These are phyloP conservation scores for Hypomesus transpacificus DNA, from an alignment of 2,113 vertebrate species.

Conservation along the genomic window DNA sequence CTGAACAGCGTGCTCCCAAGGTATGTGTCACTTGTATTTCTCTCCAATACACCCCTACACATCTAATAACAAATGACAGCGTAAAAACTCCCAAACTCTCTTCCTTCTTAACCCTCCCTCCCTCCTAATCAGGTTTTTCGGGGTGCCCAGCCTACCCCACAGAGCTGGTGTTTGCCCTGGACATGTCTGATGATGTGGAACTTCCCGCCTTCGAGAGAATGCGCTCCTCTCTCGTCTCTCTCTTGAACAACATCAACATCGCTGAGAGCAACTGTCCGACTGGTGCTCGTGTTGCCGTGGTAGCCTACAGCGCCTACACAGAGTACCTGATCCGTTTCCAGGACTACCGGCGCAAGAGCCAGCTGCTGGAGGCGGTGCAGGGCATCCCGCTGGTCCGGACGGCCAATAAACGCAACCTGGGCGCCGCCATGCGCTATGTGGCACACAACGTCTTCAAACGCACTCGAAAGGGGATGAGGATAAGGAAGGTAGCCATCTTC, in stretches of 20 bases:
- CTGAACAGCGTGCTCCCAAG: conserved; percentile 65
- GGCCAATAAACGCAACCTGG: conserved; percentile 68
- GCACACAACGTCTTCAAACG: conserved; percentile 82
- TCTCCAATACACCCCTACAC: neutral
- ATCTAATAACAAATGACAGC: neutral
- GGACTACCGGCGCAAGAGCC: conserved; percentile 64
- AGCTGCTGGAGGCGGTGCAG: conserved; percentile 69
- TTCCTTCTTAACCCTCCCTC: neutral
- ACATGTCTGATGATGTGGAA: conserved; percentile 77
- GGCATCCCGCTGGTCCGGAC: conserved; percentile 72
- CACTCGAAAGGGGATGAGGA: conserved; percentile 64
- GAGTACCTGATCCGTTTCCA: conserved; percentile 81
- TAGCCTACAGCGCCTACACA: conserved; percentile 70
- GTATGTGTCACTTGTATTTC: conserved; percentile 48
- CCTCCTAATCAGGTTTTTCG: conserved; percentile 47
- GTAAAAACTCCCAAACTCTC: neutral
- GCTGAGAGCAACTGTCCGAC: conserved; percentile 82
- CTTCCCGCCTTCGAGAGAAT: conserved; percentile 76
- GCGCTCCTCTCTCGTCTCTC: conserved; percentile 63
- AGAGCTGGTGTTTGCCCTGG: conserved; percentile 83
- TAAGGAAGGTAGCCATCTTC: conserved; percentile 83
- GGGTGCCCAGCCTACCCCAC: conserved; percentile 79
- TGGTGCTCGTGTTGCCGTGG: conserved; percentile 75
- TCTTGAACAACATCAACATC: conserved; percentile 74
- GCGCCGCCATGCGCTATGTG: conserved; percentile 79